Evolutionary conservation across 2,113 vertebrate genomes (phyloP).

Genomic region (Polypterus senegalus): DNA sequence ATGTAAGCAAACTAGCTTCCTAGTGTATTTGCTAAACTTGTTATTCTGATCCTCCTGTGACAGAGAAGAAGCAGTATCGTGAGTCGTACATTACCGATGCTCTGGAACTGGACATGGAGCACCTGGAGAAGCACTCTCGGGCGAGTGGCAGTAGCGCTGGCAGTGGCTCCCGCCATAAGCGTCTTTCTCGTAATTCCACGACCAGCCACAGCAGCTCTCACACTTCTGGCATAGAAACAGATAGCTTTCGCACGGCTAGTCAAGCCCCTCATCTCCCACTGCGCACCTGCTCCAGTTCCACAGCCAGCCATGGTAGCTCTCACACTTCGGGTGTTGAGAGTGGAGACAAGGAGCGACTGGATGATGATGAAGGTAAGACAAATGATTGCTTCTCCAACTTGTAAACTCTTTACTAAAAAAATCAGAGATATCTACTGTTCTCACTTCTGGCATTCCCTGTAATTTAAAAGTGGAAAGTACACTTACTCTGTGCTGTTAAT

Average conservation of each 20-base stretch:
- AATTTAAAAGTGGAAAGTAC: too few relatives aligned
- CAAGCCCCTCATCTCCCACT: slow-evolving; percentile 60
- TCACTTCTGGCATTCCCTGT: too few relatives aligned
- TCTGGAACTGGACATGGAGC: slow-evolving; percentile 88
- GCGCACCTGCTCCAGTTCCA: slow-evolving; percentile 82
- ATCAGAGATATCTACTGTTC: too few relatives aligned
- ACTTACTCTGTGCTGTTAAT: too few relatives aligned
- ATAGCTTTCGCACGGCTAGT: slow-evolving; percentile 54
- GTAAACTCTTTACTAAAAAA: too few relatives aligned
- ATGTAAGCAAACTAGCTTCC: too few relatives aligned
- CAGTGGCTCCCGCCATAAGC: slow-evolving; percentile 71
- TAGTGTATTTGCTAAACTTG: neutral
- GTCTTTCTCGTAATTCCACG: slow-evolving; percentile 78
- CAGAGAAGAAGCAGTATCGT: slow-evolving; percentile 96
- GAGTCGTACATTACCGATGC: slow-evolving; percentile 97
- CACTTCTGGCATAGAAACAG: slow-evolving; percentile 85
- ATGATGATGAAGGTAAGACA: slow-evolving; percentile 79
- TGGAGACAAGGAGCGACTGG: slow-evolving; percentile 75
- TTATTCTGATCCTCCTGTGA: accelerated
- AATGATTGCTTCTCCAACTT: too few relatives aligned
- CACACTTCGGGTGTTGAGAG: slow-evolving; percentile 92
- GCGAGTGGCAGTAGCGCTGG: slow-evolving; percentile 88
- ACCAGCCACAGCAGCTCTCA: slow-evolving; percentile 89
- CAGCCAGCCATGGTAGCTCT: slow-evolving; percentile 85
- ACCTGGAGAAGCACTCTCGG: slow-evolving; percentile 78